Conservation (phyloP, 2,113 vertebrate species). For the Boleophthalmus pectinirostris region DNA sequence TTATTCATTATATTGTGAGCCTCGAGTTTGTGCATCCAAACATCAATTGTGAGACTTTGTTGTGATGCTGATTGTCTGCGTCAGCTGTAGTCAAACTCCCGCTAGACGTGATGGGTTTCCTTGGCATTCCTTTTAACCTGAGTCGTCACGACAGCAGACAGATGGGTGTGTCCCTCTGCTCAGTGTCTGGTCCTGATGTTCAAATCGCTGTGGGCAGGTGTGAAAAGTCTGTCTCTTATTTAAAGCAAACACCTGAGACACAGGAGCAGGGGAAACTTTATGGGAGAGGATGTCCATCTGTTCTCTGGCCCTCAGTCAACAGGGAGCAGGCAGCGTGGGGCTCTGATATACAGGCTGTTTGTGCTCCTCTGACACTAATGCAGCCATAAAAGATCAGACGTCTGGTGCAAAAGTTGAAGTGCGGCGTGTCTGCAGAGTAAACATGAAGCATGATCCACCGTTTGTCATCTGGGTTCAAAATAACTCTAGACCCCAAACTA, state of each 20-base stretch:
- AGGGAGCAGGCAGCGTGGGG: background rate
- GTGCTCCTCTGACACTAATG: slow-evolving; percentile 38
- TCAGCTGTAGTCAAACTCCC: background rate
- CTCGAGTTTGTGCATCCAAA: background rate
- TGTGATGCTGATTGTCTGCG: background rate
- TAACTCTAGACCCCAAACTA: too few relatives aligned
- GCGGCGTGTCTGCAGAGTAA: slow-evolving; percentile 1
- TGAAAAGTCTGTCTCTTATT: slow-evolving; percentile 2
- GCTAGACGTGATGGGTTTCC: background rate
- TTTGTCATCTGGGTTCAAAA: too few relatives aligned
- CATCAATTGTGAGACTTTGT: background rate
- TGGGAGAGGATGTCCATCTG: background rate
- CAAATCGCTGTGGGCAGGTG: background rate
- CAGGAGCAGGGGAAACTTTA: background rate
- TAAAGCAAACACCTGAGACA: slow-evolving; percentile 1
- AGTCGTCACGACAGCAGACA: background rate
- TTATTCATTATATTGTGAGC: background rate
- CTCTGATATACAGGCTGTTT: slow-evolving; percentile 36
- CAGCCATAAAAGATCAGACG: slow-evolving; percentile 37
- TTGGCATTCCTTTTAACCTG: background rate
- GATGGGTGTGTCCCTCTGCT: background rate
- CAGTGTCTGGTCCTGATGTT: slow-evolving; percentile 1
- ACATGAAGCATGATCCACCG: background rate
- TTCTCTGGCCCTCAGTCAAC: slow-evolving; percentile 6
- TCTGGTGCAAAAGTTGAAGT: slow-evolving; percentile 27